phyloP scores from a whole-genome alignment of 2,888 invertebrate genomes.

The Schrankia costaestrigalis region DNA sequence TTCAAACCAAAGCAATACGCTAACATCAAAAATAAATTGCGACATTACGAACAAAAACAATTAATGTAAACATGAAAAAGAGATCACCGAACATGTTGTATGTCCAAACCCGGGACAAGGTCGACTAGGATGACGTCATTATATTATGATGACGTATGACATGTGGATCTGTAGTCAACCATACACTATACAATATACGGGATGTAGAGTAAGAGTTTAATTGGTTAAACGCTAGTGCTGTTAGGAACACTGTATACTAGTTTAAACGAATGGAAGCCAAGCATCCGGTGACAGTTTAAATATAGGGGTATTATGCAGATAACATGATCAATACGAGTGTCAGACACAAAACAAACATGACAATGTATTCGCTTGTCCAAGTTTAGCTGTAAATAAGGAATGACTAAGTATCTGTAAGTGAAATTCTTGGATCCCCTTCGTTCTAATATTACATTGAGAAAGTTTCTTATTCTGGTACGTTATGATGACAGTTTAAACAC shows the following conservation, averaged over 20 bases:
- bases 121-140: constrained; percentile 62
- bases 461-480: too few species aligned
- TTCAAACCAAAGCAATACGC: too few species aligned
- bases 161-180: constrained; percentile 47
- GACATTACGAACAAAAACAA: not conserved
- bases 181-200: constrained; percentile 34
- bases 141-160: constrained; percentile 60
- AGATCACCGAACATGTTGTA: constrained; percentile 51
- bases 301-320: constrained; percentile 24
- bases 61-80: constrained; percentile 52
- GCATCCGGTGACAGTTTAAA: constrained; percentile 51
- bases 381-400: constrained; percentile 1
- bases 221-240: constrained; percentile 50
- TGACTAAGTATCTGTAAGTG: not conserved
- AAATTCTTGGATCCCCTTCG: not conserved
- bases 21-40: not conserved
- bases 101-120: constrained; percentile 61
- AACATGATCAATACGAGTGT: constrained; percentile 7
- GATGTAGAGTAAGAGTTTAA: constrained; percentile 47
- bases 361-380: constrained; percentile 4
- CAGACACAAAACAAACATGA: constrained; percentile 1
- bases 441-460: too few species aligned
- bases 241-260: constrained; percentile 23
- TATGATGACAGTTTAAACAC: too few species aligned
- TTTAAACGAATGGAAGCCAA: constrained; percentile 36